Evolutionary conservation across 2,888 invertebrate species (phyloP).

Genomic region (Parnassius apollo): DNA sequence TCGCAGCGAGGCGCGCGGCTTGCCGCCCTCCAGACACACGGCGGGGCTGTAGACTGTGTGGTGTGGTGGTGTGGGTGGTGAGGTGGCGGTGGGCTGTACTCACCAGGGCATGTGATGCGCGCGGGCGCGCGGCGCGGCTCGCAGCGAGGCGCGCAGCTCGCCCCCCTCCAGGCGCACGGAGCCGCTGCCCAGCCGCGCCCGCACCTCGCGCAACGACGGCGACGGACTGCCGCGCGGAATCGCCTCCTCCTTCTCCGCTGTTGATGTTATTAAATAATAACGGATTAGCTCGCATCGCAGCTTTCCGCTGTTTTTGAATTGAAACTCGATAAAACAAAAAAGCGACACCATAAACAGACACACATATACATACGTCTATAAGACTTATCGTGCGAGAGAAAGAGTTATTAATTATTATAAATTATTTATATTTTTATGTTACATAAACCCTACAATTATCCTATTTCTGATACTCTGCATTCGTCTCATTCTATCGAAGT

Average conservation of each 20-base stretch:
- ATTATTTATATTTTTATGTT: no score
- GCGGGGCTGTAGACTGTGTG: conserved; percentile 71
- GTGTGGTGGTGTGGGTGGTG: not conserved
- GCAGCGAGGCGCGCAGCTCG: conserved; percentile 86
- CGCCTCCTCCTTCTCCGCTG: conserved; percentile 80
- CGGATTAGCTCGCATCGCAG: no score
- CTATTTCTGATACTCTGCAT: no score
- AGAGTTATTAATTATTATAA: no score
- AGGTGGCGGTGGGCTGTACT: conserved; percentile 7
- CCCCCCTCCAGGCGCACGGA: conserved; percentile 84
- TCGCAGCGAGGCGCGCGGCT: conserved; percentile 51
- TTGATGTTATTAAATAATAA: not conserved
- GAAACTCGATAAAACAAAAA: no score
- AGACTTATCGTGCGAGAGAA: no score
- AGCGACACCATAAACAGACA: no score
- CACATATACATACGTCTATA: no score
- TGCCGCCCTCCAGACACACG: conserved; percentile 84
- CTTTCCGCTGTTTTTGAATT: no score
- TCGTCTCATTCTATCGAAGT: no score
- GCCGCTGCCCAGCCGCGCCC: conserved; percentile 84
- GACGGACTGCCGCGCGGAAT: conserved; percentile 69
- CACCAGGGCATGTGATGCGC: conserved; percentile 69
- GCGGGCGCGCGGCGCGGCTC: conserved; percentile 84
- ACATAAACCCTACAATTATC: no score
- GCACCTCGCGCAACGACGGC: conserved; percentile 84